Base-by-base conservation (phyloP, 2,888 invertebrate species). In the Chloroclystis v-ata region DNA sequence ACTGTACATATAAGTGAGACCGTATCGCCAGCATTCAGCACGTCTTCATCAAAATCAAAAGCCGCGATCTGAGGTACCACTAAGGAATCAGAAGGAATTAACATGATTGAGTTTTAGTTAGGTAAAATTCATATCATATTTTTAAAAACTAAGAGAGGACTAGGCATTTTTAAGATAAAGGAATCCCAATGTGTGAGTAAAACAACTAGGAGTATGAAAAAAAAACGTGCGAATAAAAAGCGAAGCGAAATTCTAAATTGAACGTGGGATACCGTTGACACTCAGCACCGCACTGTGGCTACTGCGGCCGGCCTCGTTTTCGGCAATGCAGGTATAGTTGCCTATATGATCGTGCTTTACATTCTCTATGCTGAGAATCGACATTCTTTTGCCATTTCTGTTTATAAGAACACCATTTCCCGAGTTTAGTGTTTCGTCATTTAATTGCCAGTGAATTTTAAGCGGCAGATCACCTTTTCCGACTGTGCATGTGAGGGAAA, bases 391-490 rank as follows among this genome's bases (percentile, higher is more conserved):
- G 55, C 90, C 91, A 47, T 89, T 90, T 61, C 90, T 86, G 54
- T 89, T 87, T 55, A 92, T 89, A 2, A 89, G 75, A 39, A 93
- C 76, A 35, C 92, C 92, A 58, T 90, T 89, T 43, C 82, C 82
- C 38, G 84, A 79, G 60, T 89, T 86, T 37, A 87, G 65, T 37
- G 75, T 72, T 56, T 82, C 68, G 43, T 91, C 89, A 69, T 93
- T 92, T 53, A 93, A 89, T 42, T 90, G 90, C 94, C 94, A 94
- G 48, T 90, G 88, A 57, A 94, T 92, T 69, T 91, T 90, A 53
- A 92, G 77, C 12, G 92, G 92, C 52, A 92, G 77, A 71, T 94
- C 94, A 25, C 94, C 94, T 77, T 93, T 93, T 33, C 91, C 89
- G 51, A 93, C 91, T 45, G 92, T 90, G 71, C 94, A 94, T 29